Evolutionary conservation across 1,140 invertebrate genomes (phyloP).

Genomic region (Glossosoma conforme): DNA sequence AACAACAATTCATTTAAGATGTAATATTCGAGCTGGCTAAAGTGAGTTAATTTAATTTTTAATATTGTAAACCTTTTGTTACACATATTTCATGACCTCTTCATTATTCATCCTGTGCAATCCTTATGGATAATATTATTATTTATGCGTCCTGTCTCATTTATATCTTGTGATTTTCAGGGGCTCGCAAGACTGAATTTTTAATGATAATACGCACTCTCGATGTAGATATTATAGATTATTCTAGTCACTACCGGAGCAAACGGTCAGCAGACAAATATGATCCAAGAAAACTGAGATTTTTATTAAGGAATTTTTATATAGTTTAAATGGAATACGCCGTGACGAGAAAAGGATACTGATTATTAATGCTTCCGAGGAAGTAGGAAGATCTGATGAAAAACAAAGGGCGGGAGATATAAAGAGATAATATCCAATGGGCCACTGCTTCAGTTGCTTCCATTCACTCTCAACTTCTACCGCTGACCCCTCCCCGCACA

Average conservation of each 20-base stretch:
- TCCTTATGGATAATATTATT: too few relatives aligned
- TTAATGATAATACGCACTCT: slow-evolving; percentile 26
- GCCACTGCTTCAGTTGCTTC: slow-evolving; percentile 73
- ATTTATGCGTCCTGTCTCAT: slow-evolving; percentile 4
- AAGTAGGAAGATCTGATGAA: slow-evolving; percentile 1
- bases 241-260: slow-evolving; percentile 28
- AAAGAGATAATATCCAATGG: slow-evolving; percentile 58
- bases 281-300: slow-evolving; percentile 18
- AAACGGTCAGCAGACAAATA: slow-evolving; percentile 19
- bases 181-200: slow-evolving; percentile 29
- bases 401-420: slow-evolving; percentile 15
- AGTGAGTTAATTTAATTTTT: not conserved
- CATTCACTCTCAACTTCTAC: slow-evolving; percentile 60
- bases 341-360: slow-evolving; percentile 10
- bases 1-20: slow-evolving; percentile 22
- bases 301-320: slow-evolving; percentile 15
- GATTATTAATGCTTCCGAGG: slow-evolving; percentile 13
- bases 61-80: not conserved
- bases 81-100: not conserved
- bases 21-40: slow-evolving; percentile 19
- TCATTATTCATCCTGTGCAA: too few relatives aligned
- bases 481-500: slow-evolving; percentile 48
- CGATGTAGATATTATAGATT: slow-evolving; percentile 27
- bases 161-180: slow-evolving; percentile 21
- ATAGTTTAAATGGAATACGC: slow-evolving; percentile 14